phyloP scores from a whole-genome alignment of 2,888 invertebrate species.

The Malacosoma neustria region DNA sequence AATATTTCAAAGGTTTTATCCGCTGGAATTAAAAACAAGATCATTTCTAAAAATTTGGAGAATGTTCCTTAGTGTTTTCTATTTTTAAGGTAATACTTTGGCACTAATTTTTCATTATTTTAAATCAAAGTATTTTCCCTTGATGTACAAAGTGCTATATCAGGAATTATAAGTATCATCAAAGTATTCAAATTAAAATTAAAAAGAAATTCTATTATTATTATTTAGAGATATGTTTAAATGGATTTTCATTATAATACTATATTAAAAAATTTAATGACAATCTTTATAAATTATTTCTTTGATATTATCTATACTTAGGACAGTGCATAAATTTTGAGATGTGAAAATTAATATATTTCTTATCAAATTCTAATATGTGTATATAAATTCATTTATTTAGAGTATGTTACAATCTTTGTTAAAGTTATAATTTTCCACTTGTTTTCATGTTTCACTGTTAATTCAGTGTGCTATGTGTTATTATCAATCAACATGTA shows the following conservation, averaged over 20 bases:
- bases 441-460: neutral
- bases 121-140: constrained; percentile 18
- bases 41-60: neutral
- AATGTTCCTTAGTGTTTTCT: constrained; percentile 65
- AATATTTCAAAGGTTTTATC: too few species aligned
- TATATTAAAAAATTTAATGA: constrained; percentile 34
- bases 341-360: neutral
- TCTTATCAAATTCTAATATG: too few species aligned
- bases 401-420: too few species aligned
- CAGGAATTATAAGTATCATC: neutral
- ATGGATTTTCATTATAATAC: neutral
- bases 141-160: constrained; percentile 18
- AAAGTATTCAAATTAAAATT: neutral
- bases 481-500: constrained; percentile 66
- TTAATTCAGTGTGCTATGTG: neutral
- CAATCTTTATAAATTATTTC: constrained; percentile 69
- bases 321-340: neutral
- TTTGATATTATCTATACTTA: constrained; percentile 25
- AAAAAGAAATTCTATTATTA: too few species aligned
- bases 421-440: too few species aligned
- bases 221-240: too few species aligned
- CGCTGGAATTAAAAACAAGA: too few species aligned
- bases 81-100: constrained; percentile 58
- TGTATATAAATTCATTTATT: too few species aligned
- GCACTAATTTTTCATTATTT: constrained; percentile 53